Base-by-base conservation (phyloP, 2,888 invertebrate genomes). In the Laspeyria flexula region DNA sequence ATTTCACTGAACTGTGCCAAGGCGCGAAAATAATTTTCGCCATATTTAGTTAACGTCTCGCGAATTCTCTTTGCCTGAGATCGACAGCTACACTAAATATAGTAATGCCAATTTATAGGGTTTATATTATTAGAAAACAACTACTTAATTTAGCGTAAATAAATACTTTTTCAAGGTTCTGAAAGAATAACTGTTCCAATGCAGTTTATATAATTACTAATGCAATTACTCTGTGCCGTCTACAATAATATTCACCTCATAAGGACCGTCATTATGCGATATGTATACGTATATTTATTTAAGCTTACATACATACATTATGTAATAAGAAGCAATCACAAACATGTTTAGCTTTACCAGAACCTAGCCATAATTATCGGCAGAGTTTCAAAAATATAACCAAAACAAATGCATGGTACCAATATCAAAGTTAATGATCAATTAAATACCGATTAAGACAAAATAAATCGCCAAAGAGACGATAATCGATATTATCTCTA, bases 401-500 rank as follows among this genome's bases (percentile, higher is more conserved):
- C n/a, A n/a, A n/a, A n/a, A n/a, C n/a, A n/a, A n/a, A n/a, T n/a
- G n/a, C n/a, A n/a, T n/a, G n/a, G n/a, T n/a, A n/a, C 23, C 25
- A 7, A 34, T 12, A 4, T 25, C 3, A 37, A 37, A 37, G 12
- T 37, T 41, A 55, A 18, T n/a, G 12, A n/a, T 30, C 42, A 47
- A 63, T 63, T 56, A 43, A 56, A 52, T 39, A 34, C 27, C 39
- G 48, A 47, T 63, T 63, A 52, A 55, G 21, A 42, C 13, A n/a
- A 50, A 58, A 58, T 42, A 39, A 43, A 43, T 46, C 23, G 18
- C 41, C 34, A 45, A 59, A 67, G 60, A 56, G 51, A 50, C 47
- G 44, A 54, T 64, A 65, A 64, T 60, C 56, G 47, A 62, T 58
- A 57, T 60, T 62, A 72, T 69, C 64, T 38, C 50, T 63, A 57